phyloP scores from a whole-genome alignment of 2,113 vertebrate genomes.

The Alligator mississippiensis region DNA sequence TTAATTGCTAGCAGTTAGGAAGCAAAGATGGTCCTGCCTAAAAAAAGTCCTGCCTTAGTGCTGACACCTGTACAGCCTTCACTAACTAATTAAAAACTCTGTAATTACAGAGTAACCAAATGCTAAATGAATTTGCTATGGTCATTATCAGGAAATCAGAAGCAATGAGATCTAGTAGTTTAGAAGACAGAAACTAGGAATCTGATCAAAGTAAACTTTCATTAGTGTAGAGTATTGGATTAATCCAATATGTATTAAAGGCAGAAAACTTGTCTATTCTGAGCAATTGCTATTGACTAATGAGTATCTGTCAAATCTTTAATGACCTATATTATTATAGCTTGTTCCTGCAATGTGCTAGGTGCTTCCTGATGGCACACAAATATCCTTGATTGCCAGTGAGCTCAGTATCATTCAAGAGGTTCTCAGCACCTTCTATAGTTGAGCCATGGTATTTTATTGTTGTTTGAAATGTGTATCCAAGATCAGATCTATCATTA shows the following conservation, averaged over 20 bases:
- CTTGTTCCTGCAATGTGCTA: neutral
- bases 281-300: neutral
- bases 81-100: slow-evolving; percentile 3
- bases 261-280: neutral
- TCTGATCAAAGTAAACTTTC: neutral
- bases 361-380: too few species aligned
- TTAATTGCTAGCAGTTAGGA: slow-evolving; percentile 4
- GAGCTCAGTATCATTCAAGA: neutral
- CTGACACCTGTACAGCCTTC: neutral
- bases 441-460: neutral
- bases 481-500: neutral
- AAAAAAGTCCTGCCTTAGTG: neutral
- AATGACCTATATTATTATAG: neutral
- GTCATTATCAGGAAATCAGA: neutral
- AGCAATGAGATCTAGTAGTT: neutral
- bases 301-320: neutral
- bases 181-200: neutral
- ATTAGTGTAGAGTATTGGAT: neutral
- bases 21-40: neutral
- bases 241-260: neutral
- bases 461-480: neutral
- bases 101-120: neutral
- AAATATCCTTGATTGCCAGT: neutral
- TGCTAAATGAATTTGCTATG: neutral
- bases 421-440: neutral